Conservation (phyloP, 1,140 invertebrate species). For the Latrodectus geometricus region DNA sequence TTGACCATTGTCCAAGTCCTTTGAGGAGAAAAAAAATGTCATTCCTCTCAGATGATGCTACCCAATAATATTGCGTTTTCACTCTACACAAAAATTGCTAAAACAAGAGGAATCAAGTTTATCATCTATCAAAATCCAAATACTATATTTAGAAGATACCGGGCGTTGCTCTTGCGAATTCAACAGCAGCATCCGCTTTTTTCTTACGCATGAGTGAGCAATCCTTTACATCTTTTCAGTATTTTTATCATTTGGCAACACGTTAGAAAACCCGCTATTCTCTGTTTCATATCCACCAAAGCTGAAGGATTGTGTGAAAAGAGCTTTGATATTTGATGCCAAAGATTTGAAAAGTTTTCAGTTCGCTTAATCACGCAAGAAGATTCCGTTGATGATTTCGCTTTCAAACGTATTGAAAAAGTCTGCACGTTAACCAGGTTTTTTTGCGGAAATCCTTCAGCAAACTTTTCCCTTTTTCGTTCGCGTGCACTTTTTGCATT, state of each 20-base stretch:
- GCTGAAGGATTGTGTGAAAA: not conserved
- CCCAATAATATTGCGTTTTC: not conserved
- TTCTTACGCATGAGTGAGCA: constrained; percentile 27
- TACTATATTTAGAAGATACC: constrained; percentile 24
- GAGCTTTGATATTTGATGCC: not conserved
- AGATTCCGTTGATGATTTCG: not conserved
- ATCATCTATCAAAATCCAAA: constrained; percentile 3
- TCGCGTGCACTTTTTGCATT: not conserved
- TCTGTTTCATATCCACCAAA: not conserved
- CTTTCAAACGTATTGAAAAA: not conserved
- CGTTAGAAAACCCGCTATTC: constrained; percentile 8
- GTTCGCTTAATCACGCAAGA: not conserved
- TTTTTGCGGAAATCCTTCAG: not conserved
- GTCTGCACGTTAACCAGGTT: not conserved
- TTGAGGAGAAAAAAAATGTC: too few species aligned
- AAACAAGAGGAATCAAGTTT: constrained; percentile 2
- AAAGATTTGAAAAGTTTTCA: not conserved
- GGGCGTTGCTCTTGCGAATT: constrained; percentile 30
- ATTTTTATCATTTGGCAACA: constrained; percentile 8
- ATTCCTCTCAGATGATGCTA: too few species aligned
- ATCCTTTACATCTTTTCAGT: not conserved
- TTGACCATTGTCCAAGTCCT: too few species aligned
- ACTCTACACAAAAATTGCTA: constrained; percentile 23
- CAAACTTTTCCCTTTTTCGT: constrained; percentile 5
- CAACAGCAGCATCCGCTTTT: constrained; percentile 4